phyloP scores from a whole-genome alignment of 1,140 invertebrate species.

The Linepithema humile region DNA sequence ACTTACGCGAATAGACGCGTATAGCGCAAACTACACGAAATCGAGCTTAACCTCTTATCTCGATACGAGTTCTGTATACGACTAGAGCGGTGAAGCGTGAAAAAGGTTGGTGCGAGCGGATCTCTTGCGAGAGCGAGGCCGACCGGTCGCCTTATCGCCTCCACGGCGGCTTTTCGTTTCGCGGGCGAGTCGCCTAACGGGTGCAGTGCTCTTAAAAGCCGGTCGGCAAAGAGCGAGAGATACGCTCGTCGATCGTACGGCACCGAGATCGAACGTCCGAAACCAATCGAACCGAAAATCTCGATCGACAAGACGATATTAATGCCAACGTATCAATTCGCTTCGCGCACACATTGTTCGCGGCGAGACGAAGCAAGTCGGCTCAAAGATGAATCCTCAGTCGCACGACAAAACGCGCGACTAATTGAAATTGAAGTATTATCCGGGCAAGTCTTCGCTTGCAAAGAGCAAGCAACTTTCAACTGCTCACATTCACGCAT shows the following conservation, averaged over 20 bases:
- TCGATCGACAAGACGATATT: conserved; percentile 39
- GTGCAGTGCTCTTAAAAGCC: conserved; percentile 17
- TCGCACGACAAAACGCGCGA: conserved; percentile 31
- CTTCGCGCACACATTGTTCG: conserved; percentile 29
- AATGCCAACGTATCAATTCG: conserved; percentile 45
- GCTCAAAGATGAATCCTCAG: conserved; percentile 38
- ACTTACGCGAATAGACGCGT: conserved; percentile 13
- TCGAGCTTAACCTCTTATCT: conserved; percentile 68
- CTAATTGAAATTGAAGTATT: conserved; percentile 41
- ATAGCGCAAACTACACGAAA: conserved; percentile 59
- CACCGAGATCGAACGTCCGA: conserved; percentile 35
- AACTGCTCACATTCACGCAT: neutral
- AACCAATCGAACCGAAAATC: conserved; percentile 49
- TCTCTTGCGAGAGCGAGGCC: conserved; percentile 55
- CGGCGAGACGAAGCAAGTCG: neutral
- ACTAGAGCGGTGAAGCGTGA: conserved; percentile 62
- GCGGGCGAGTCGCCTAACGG: conserved; percentile 58
- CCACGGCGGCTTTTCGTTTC: conserved; percentile 68
- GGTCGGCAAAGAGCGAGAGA: neutral
- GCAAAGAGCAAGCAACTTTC: neutral
- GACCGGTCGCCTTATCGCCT: conserved; percentile 62
- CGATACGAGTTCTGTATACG: conserved; percentile 51
- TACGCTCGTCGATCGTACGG: conserved; percentile 4
- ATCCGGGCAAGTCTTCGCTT: neutral
- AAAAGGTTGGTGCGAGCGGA: conserved; percentile 66